Percentiles rank a stretch among this genome's conserved stretches.
These are phyloP conservation scores for Ameiurus melas DNA, from an alignment of 2,113 vertebrate species.

Conservation along the genomic window DNA sequence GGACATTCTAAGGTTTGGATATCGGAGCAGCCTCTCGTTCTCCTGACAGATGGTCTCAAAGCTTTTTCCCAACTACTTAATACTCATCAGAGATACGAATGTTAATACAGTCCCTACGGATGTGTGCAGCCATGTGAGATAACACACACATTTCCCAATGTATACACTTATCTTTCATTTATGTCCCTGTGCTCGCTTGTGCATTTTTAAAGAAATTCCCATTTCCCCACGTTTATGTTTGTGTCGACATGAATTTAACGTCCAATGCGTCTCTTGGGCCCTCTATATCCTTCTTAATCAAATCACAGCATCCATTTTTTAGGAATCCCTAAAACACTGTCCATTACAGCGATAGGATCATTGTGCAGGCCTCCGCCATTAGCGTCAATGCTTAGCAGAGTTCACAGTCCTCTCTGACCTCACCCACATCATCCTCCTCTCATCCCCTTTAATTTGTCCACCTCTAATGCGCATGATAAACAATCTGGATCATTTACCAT, in stretches of 20 bases:
- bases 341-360: conserved; percentile 54
- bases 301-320: conserved; percentile 51
- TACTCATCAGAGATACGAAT: background rate
- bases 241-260: conserved; percentile 33
- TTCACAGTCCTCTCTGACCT: background rate
- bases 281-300: conserved; percentile 1
- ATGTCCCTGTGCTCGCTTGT: background rate
- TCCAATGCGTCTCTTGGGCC: background rate
- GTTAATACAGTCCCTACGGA: conserved; percentile 28
- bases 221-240: background rate
- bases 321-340: conserved; percentile 50
- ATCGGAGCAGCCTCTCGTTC: background rate
- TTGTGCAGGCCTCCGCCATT: background rate
- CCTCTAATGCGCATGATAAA: background rate
- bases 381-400: background rate
- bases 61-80: conserved; percentile 33
- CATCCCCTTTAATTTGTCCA: background rate
- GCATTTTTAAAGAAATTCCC: background rate
- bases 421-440: background rate
- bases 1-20: conserved; percentile 14
- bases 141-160: background rate
- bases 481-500: background rate
- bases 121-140: background rate
- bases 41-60: background rate
- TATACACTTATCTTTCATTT: background rate